Percentiles rank a stretch among this genome's conserved stretches.
Evolutionary conservation across 2,797 vertebrate genomes (phyloP).

Genomic region (Coendou prehensilis): DNA sequence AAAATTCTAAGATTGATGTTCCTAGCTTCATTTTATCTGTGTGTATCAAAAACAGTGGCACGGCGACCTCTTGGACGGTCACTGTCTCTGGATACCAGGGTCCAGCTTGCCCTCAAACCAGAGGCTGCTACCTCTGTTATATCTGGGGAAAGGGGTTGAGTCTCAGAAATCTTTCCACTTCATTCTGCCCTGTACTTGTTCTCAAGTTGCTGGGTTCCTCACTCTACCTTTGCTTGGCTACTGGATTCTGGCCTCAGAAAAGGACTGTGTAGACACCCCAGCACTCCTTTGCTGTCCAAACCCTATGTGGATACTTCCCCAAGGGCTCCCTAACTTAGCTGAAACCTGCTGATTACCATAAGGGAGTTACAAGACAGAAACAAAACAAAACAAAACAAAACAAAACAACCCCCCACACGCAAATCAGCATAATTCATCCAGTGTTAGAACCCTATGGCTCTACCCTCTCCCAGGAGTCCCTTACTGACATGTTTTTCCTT

Average conservation of each 20-base stretch:
- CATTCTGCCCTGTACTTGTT: background rate
- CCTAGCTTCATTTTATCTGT: background rate
- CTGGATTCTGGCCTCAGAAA: background rate
- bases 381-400: background rate
- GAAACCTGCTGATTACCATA: background rate
- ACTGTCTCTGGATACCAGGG: background rate
- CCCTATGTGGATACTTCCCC: background rate
- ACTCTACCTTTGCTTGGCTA: background rate
- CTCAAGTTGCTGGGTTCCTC: background rate
- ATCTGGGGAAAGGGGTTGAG: background rate
- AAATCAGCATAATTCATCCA: background rate
- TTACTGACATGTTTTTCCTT: background rate
- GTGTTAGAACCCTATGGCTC: background rate
- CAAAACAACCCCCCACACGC: background rate
- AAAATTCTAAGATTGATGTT: background rate
- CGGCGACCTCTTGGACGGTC: accelerated
- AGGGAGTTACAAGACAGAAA: background rate
- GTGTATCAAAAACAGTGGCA: background rate
- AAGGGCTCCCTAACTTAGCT: background rate
- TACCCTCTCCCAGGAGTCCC: background rate
- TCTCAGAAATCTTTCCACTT: background rate
- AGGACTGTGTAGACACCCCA: background rate
- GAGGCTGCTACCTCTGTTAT: background rate
- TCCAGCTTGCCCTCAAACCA: background rate
- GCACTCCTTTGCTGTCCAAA: background rate